Percentiles rank a stretch among this genome's conserved stretches.
phyloP scores from a whole-genome alignment of 2,888 invertebrate genomes.

The Drosophila lacicola region DNA sequence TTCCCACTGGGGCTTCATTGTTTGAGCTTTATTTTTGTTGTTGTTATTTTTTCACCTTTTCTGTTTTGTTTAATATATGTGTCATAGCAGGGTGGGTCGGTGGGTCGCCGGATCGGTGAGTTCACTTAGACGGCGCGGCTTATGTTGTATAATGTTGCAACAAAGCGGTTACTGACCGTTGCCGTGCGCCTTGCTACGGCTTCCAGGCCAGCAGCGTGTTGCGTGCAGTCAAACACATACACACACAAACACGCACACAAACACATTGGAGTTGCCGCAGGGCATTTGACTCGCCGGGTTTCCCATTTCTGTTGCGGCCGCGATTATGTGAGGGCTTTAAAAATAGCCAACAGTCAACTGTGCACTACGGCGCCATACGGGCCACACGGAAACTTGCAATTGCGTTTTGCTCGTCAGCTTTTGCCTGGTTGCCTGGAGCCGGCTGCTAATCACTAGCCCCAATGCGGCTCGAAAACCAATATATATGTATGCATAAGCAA shows the following conservation, averaged over 20 bases:
- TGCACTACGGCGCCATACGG: conserved; percentile 16
- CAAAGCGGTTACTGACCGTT: conserved; percentile 71
- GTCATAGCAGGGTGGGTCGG: conserved; percentile 55
- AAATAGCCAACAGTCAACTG: conserved; percentile 40
- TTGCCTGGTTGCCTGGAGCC: conserved; percentile 19
- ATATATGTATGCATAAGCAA: not conserved
- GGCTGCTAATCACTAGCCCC: conserved; percentile 49
- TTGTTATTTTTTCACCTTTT: conserved; percentile 36
- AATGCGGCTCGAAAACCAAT: conserved; percentile 25
- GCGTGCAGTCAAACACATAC: conserved; percentile 32
- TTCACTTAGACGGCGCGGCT: conserved; percentile 26
- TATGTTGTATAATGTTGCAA: conserved; percentile 74
- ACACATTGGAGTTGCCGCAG: conserved; percentile 17
- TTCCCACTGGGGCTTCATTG: conserved; percentile 44
- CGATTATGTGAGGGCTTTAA: conserved; percentile 43
- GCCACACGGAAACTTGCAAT: conserved; percentile 29
- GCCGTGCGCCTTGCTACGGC: conserved; percentile 57
- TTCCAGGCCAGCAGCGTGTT: conserved; percentile 43
- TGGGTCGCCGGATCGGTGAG: not conserved
- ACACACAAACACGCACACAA: no score
- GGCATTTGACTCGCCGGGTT: conserved; percentile 25
- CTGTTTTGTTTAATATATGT: conserved; percentile 42
- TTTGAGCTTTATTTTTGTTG: conserved; percentile 43
- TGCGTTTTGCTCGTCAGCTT: conserved; percentile 31
- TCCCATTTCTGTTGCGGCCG: conserved; percentile 20